Base-by-base conservation (phyloP, 2,797 vertebrate genomes). In the Tenualosa ilisha region DNA sequence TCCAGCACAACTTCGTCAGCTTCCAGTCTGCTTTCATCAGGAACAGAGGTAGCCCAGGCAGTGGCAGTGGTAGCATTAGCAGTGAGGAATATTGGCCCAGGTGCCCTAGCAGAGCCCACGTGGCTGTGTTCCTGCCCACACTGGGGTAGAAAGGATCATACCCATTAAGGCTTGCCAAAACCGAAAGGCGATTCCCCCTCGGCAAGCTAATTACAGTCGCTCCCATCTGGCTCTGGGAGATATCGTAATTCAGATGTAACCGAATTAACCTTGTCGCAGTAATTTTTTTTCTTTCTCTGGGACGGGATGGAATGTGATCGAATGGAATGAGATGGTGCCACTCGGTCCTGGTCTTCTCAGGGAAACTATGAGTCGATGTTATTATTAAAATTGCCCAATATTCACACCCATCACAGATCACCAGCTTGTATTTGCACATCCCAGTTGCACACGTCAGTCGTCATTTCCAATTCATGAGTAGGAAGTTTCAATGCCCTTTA, bases 181-280 rank as follows among this genome's bases (percentile, higher is more conserved):
- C n/a, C 81, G 84, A 72, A 91, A 89, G 87, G 82, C 26, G 46
- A 88, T 89, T 88, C 87, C 83, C 72, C 72, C 84, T 88, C 85
- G 65, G 82, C 26, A 81, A 86, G 83, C 88, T 89, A 91, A 91
- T 91, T 90, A 88, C 84, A 56, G 75, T 86, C 72, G 49, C 81
- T 89, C 87, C 89, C 89, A 86, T 91, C 88, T 90, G 90, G 88
- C 72, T 85, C 83, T 51, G 85, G 85, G 85, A 89, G 86, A 86
- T 86, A 86, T 81, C 63, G 50, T 83, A 83, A 91, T 88, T 88
- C 85, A 87, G 86, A 87, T 81, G 46, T 87, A 88, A 89, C 86
- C 82, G 51, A 90, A 90, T 90, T 86, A 90, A 84, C 87, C 85
- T 85, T 88, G 86, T 87, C 87, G 81, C 83, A 83, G 72, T 40